Conservation (phyloP, 1,140 invertebrate genomes). For the Ctenoplectra terminalis region DNA sequence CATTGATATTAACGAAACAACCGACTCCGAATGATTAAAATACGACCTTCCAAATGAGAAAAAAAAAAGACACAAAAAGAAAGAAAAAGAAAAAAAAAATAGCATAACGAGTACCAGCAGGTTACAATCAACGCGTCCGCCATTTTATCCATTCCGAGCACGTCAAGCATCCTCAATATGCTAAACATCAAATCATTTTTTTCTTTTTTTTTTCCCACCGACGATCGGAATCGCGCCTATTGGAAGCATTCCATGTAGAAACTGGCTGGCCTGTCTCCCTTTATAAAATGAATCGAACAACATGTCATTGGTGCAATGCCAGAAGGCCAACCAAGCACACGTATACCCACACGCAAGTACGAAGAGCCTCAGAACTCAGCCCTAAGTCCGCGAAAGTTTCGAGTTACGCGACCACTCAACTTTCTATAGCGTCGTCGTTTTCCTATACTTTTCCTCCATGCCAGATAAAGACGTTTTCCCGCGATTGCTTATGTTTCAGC, state of each 20-base stretch:
- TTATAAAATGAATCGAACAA: constrained; percentile 43
- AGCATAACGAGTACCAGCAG: neutral
- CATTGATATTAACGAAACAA: neutral
- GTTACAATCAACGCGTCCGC: neutral
- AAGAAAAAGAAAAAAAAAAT: neutral
- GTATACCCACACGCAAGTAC: neutral
- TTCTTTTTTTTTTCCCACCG: neutral
- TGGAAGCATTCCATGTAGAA: constrained; percentile 41
- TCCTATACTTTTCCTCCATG: neutral
- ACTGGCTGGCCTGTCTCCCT: constrained; percentile 6
- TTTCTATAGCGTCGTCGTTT: constrained; percentile 22
- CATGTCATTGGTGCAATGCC: constrained; percentile 52
- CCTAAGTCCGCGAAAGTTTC: constrained; percentile 40
- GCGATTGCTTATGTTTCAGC: constrained; percentile 26
- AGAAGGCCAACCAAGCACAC: constrained; percentile 9
- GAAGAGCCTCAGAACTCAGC: neutral
- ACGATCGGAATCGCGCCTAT: constrained; percentile 24
- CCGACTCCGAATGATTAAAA: neutral
- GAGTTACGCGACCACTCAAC: constrained; percentile 47
- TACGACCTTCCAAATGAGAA: neutral
- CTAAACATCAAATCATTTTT: constrained; percentile 29
- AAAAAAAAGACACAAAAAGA: neutral
- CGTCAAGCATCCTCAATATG: constrained; percentile 26
- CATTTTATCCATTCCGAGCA: constrained; percentile 21
- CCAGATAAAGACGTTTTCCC: constrained; percentile 38